phyloP scores from a whole-genome alignment of 2,797 vertebrate genomes.

The Clangula hyemalis region DNA sequence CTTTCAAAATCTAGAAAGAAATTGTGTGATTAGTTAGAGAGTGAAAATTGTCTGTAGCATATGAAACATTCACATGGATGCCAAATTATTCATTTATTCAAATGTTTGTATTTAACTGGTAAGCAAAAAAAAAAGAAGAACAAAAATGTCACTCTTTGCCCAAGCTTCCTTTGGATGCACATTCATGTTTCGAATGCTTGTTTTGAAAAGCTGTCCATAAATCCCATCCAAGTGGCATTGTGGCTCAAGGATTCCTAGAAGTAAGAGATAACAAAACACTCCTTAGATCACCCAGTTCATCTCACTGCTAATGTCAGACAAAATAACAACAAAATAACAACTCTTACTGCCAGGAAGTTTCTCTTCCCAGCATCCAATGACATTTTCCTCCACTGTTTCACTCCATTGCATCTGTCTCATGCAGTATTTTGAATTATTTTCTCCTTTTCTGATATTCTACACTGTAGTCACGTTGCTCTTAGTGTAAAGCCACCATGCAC shows the following conservation, averaged over 20 bases:
- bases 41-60: not conserved
- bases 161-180: not conserved
- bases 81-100: not conserved
- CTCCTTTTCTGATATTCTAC: not conserved
- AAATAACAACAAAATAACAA: slow-evolving; percentile 68
- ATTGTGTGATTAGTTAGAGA: fast-evolving
- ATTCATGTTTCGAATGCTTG: not conserved
- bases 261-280: slow-evolving; percentile 69
- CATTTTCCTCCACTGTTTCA: not conserved
- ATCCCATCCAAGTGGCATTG: slow-evolving; percentile 50
- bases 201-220: slow-evolving; percentile 64
- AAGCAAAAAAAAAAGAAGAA: not conserved
- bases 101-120: not conserved
- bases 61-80: not conserved
- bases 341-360: slow-evolving; percentile 56
- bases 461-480: fast-evolving
- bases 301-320: slow-evolving; percentile 62
- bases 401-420: not conserved
- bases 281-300: slow-evolving; percentile 59
- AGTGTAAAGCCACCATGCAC: not conserved
- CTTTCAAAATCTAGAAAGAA: not conserved
- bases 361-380: slow-evolving; percentile 11
- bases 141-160: not conserved
- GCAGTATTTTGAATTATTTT: not conserved
- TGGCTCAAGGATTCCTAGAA: slow-evolving; percentile 67